Evolutionary conservation across 2,113 vertebrate genomes (phyloP).

Genomic region (Pholis gunnellus): DNA sequence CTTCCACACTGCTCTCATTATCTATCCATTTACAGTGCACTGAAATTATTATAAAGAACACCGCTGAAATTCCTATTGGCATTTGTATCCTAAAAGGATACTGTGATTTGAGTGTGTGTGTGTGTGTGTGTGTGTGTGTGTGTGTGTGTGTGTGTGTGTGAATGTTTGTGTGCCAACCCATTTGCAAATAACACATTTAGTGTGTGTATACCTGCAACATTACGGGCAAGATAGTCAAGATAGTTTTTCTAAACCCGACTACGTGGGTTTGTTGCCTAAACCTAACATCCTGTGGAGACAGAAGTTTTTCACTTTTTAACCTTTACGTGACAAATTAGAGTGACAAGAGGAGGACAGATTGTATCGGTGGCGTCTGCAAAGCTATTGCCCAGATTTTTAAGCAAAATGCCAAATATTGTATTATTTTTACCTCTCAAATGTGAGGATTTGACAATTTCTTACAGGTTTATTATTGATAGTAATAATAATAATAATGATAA

Average conservation of each 20-base stretch:
- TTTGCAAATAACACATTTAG: no score
- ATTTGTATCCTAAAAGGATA: slow-evolving; percentile 33
- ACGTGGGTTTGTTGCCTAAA: neutral
- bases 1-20: slow-evolving; percentile 42
- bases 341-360: neutral
- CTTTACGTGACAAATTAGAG: slow-evolving; percentile 19
- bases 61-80: slow-evolving; percentile 11
- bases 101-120: slow-evolving; percentile 1
- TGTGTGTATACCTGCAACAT: no score
- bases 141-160: no score
- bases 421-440: neutral
- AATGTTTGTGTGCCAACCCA: no score
- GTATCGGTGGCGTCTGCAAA: neutral
- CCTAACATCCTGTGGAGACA: neutral
- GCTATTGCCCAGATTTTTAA: neutral
- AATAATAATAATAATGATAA: neutral
- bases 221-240: no score
- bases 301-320: slow-evolving; percentile 5
- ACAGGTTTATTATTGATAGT: neutral
- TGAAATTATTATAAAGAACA: slow-evolving; percentile 17
- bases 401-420: neutral
- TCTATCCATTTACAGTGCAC: slow-evolving; percentile 30
- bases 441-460: neutral
- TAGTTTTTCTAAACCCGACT: neutral
- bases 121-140: neutral